Evolutionary conservation across 1,140 invertebrate genomes (phyloP).

Genomic region (Temnothorax nylanderi): DNA sequence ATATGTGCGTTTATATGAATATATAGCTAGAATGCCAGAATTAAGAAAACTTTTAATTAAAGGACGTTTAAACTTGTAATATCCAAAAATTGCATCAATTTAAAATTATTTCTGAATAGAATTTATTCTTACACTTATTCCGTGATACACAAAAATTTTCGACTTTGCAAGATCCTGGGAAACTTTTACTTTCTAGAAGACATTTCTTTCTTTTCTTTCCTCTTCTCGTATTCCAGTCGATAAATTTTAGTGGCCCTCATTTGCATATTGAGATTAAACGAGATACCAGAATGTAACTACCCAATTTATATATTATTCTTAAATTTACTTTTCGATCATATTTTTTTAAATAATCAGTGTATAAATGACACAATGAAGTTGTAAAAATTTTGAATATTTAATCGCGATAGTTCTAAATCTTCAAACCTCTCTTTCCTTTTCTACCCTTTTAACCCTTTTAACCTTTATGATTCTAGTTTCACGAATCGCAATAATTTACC

Average conservation of each 20-base stretch:
- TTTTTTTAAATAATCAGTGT: not conserved
- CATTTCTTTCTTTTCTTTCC: not conserved
- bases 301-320: not conserved
- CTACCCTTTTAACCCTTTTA: not conserved
- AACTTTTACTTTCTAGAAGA: not conserved
- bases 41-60: not conserved
- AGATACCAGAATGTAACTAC: constrained; percentile 11
- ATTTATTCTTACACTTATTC: not conserved
- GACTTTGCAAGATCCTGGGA: not conserved
- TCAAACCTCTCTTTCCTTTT: not conserved
- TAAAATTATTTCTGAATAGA: not conserved
- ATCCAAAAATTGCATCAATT: not conserved
- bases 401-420: not conserved
- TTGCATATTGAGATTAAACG: constrained; percentile 24
- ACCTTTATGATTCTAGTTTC: not conserved
- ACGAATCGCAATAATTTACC: not conserved
- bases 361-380: not conserved
- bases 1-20: not conserved
- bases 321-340: not conserved
- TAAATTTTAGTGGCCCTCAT: constrained; percentile 18
- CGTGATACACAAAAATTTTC: not conserved
- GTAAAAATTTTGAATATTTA: not conserved
- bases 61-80: not conserved
- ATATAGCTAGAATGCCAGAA: not conserved
- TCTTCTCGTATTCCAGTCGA: not conserved